Conservation (phyloP, 2,113 vertebrate species). For the Egretta garzetta region DNA sequence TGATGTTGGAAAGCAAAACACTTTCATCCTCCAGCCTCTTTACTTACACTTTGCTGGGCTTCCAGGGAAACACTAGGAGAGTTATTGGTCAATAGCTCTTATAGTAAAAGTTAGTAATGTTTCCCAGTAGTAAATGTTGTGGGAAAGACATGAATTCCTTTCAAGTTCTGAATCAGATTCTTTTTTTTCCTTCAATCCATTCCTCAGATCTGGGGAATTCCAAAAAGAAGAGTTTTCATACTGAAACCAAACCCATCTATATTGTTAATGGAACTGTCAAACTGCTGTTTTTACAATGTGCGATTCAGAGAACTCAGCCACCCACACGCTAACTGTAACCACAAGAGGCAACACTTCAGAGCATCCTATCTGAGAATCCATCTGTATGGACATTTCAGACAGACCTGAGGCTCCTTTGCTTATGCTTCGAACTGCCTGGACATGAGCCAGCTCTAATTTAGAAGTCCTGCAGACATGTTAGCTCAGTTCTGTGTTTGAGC, state of each 20-base stretch:
- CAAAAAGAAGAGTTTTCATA: slow-evolving; percentile 11
- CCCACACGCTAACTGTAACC: slow-evolving; percentile 47
- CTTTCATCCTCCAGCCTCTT: neutral
- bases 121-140: slow-evolving; percentile 52
- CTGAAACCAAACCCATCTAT: slow-evolving; percentile 16
- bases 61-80: slow-evolving; percentile 4
- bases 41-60: neutral
- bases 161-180: slow-evolving; percentile 33
- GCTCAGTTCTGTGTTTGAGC: slow-evolving; percentile 35
- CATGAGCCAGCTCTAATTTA: neutral
- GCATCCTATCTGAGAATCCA: slow-evolving; percentile 42
- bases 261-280: slow-evolving; percentile 47
- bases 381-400: slow-evolving; percentile 47
- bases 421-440: slow-evolving; percentile 4
- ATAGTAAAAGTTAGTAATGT: slow-evolving; percentile 32
- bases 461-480: slow-evolving; percentile 50
- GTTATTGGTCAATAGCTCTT: slow-evolving; percentile 20
- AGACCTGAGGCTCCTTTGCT: slow-evolving; percentile 51
- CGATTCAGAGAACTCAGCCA: slow-evolving; percentile 62
- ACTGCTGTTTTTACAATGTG: slow-evolving; percentile 41
- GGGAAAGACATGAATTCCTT: slow-evolving; percentile 45
- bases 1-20: neutral
- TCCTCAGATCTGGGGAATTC: slow-evolving; percentile 44
- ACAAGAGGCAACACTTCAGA: slow-evolving; percentile 59
- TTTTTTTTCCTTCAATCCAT: neutral